Base-by-base conservation (phyloP, 2,888 invertebrate species). In the Pyrrhia umbra region DNA sequence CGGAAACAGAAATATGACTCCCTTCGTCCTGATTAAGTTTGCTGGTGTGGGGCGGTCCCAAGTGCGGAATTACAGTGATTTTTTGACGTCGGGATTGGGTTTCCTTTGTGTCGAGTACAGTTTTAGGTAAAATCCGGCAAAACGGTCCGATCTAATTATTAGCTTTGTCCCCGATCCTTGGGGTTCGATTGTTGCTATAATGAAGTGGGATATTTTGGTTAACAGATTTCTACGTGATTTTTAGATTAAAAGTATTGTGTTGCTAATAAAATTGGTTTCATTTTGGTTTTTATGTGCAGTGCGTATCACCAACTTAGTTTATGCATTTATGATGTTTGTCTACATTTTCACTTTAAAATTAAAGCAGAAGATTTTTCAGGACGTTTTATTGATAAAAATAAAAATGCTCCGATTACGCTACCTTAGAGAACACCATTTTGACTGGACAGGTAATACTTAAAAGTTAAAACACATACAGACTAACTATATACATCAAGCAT, bases 1-100 rank as follows among this genome's bases (percentile, higher is more conserved):
- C 94, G 94, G 93, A 94, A 94, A 93, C 93, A 92, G 93, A 93
- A 93, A 91, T 90, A 87, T 90, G 90, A 91, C 91, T 88, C 87
- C 87, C 88, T 75, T 88, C 84, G 86, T 91, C 85, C 91, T 94
- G 94, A 94, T 94, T 93, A 90, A 91, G 93, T 93, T 91, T 88
- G 89, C 90, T 90, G 88, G 84, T 85, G 76, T 81, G 79, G 90
- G 93, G 93, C 89, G 93, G 87, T 85, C 80, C 81, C 68, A 75
- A 75, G 85, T 85, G 88, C 90, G 82, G 92, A 94, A 95, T 95
- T 92, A 94, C 85, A 92, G 94, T 92, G 89, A 93, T 94, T 94
- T 91, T 92, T 91, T 92, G 91, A 91, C 89, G 86, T 85, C 82
- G 77, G 88, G 87, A 88, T 93, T 85, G 84, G 81, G 86, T 94